These are phyloP conservation scores for Neodon shergylaensis DNA, from an alignment of 2,113 vertebrate genomes.

Conservation along the genomic window DNA sequence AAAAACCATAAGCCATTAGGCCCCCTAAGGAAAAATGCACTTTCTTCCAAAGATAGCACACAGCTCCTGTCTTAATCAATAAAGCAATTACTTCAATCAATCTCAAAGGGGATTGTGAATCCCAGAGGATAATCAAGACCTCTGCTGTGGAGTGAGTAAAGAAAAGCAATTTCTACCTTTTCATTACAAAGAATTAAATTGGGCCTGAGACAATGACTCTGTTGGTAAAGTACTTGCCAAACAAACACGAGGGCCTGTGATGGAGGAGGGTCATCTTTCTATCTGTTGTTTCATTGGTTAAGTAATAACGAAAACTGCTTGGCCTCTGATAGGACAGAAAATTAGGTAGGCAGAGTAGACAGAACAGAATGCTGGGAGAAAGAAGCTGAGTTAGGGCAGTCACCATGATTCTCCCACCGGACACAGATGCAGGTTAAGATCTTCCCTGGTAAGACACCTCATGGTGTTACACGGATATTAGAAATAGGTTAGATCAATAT, in stretches of 20 bases:
- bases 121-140: background rate
- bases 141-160: background rate
- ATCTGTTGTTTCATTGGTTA: no score
- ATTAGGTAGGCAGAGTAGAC: no score
- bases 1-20: background rate
- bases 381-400: no score
- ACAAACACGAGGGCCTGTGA: background rate
- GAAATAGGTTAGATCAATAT: no score
- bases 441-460: no score
- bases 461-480: no score
- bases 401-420: no score
- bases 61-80: background rate
- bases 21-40: background rate
- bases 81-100: background rate
- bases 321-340: no score
- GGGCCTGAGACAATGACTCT: background rate
- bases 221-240: background rate
- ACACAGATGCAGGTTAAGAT: no score
- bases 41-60: background rate
- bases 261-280: no score
- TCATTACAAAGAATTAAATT: slow-evolving; percentile 6
- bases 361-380: no score
- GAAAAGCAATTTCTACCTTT: background rate
- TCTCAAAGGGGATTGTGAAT: background rate
- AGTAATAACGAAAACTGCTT: no score